Base-by-base conservation (phyloP, 2,113 vertebrate genomes). In the Crotalus tigris region DNA sequence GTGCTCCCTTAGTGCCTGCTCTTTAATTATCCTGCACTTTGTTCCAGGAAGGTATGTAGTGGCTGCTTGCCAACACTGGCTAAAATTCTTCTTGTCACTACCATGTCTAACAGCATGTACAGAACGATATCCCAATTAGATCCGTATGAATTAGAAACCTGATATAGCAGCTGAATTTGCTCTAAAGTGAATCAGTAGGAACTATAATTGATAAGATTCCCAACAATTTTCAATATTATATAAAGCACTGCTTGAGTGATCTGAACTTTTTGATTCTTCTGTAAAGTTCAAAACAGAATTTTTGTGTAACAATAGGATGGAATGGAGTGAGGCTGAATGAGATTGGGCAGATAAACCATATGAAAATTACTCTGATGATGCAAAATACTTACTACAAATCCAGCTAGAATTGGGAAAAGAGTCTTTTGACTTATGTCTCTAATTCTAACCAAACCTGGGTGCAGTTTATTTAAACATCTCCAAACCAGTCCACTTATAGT, bases 61-160 rank as follows among this genome's bases (percentile, higher is more conserved):
- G 98, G 98, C 97, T 97, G 90, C 53, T 3, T 0, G 96, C 97
- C 98, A 97, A 93, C 0, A 69, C 91, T 96, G 96, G 97, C 97
- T 97, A 94, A 97, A 94, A 93, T 90, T 96, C 94, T 19, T 97
- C 97, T 97, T 98, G 97, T 98, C 97, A 96, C 97, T 95, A 93
- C 95, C 94, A 96, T 96, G 94, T 97, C 97, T 97, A 97, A 97
- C 97, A 98, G 96, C 94, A 10, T 97, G 96, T 94, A 96, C 96
- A 93, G 96, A 98, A 97, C 97, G 98, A 98, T 97, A 97, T 97
- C 96, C 97, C 97, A 97, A 97, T 98, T 97, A 98, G 97, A 98
- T 96, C 95, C 93, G 93, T 96, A 96, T 97, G 95, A 95, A 95
- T 94, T 96, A 94, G 97, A 97, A 97, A 97, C 95, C 93, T 93